These are phyloP conservation scores for Xestia ashworthii DNA, from an alignment of 2,888 invertebrate genomes.

Conservation along the genomic window DNA sequence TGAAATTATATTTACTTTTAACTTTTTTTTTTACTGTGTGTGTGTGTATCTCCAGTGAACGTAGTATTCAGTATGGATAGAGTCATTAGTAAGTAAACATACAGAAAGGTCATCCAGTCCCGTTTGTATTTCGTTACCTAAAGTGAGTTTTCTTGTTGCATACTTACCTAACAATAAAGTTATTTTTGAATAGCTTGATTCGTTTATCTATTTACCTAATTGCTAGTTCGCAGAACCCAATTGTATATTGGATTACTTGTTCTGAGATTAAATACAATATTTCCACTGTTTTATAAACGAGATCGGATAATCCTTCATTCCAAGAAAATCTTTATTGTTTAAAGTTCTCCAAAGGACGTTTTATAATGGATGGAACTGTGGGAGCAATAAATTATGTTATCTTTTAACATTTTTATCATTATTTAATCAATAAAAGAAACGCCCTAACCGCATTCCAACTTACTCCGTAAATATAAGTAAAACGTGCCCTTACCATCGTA, in stretches of 20 bases:
- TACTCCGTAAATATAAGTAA: not conserved
- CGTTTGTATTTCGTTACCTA: not conserved
- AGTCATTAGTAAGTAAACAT: not conserved
- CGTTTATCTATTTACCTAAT: not conserved
- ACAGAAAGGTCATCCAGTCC: not conserved
- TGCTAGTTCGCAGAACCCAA: not conserved
- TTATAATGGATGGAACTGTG: not conserved
- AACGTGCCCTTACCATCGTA: slow-evolving; percentile 1
- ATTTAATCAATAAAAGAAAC: not conserved
- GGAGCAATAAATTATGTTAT: slow-evolving; percentile 12
- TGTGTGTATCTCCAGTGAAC: not conserved
- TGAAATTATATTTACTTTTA: not conserved
- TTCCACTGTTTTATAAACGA: not conserved
- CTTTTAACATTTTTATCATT: not conserved
- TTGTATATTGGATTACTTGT: slow-evolving; percentile 4
- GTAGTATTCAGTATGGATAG: not conserved
- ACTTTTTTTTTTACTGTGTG: not conserved
- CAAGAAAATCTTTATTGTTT: not conserved
- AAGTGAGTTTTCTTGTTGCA: not conserved
- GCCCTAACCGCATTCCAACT: not conserved
- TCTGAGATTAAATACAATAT: slow-evolving; percentile 6
- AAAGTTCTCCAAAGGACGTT: not conserved
- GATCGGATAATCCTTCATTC: not conserved
- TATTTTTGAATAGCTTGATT: not conserved
- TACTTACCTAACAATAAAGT: not conserved